Conservation (phyloP, 2,888 invertebrate species). For the Elegia similella region DNA sequence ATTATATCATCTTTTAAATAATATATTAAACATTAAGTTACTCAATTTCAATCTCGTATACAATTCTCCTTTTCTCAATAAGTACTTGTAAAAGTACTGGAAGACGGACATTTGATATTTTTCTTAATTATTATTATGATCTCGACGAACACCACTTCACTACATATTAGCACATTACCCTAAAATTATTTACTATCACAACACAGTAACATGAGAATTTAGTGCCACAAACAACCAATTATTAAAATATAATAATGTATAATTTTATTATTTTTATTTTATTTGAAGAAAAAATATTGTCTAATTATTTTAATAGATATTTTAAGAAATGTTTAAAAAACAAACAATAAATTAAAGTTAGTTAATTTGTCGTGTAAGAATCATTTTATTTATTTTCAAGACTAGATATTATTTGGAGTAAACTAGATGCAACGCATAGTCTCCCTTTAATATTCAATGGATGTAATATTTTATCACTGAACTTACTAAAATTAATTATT, state of each 20-base stretch:
- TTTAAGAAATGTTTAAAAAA: no score
- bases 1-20: no score
- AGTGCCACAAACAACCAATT: neutral
- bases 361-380: no score
- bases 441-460: no score
- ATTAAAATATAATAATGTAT: neutral
- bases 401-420: no score
- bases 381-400: no score
- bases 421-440: no score
- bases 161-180: neutral
- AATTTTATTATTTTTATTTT: neutral
- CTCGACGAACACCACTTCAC: no score
- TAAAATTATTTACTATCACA: neutral
- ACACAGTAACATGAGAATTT: neutral
- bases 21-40: no score
- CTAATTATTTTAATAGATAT: neutral
- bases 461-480: neutral
- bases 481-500: neutral
- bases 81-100: neutral
- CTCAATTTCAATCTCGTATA: neutral
- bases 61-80: neutral
- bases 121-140: neutral
- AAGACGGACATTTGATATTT: neutral
- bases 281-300: no score
- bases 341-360: no score